Base-by-base conservation (phyloP, 2,888 invertebrate species). In the Nematopogon swammerdamellus region DNA sequence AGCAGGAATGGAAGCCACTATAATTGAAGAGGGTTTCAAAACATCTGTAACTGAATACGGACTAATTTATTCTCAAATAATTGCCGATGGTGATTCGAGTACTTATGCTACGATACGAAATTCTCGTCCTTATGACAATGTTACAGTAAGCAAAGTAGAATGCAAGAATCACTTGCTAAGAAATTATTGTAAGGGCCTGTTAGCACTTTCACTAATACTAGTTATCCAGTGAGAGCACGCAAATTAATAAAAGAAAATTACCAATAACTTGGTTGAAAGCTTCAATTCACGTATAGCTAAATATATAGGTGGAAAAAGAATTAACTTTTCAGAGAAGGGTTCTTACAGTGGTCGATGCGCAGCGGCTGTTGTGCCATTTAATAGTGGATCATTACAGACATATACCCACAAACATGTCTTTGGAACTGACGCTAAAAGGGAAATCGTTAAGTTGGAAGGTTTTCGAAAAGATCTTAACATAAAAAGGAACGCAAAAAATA, bases 91-190 rank as follows among this genome's bases (percentile, higher is more conserved):
- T n/a, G 54, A 52, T 49, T 49, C 48, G 11, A 49, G 46, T n/a
- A 51, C 54, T 8, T 52, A 54, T 47, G 36, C 47, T 25, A 51
- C 19, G 19, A 54, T 54, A 11, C n/a, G 44, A 19, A 50, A 52
- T 45, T 29, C 52, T 2, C 46, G 52, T 16, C 51, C 51, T 11
- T 54, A 54, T 42, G 44, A 36, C 4, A 64, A 61, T 20, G 17
- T 43, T 14, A 48, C 48, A n/a, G 19, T 48, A 6, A 19, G 19
- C 18, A 48, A 48, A 19, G 16, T 43, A 5, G 48, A 43, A 17
- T 48, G 48, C 18, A 42, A 18, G 2, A 48, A 48, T 42, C 48
- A 48, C 44, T 16, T 48, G 2, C 18, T 48, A 10, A 10, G 25
- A 1, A 48, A 48, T 20, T 17, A 19, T 11, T 43, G 48, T 10